Evolutionary conservation across 2,888 invertebrate species (phyloP).

Genomic region (Apamea sordens): DNA sequence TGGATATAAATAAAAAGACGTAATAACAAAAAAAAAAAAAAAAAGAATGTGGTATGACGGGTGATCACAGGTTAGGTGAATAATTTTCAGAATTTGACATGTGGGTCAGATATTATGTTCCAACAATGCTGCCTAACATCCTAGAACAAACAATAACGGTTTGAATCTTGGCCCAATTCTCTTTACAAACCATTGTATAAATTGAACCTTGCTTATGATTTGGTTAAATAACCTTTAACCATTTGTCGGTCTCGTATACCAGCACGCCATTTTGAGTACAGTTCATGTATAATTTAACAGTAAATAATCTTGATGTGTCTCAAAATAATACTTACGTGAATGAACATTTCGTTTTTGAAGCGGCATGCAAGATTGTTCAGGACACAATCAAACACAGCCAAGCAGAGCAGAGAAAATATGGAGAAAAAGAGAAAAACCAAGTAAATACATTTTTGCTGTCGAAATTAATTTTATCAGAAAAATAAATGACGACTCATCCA

Average conservation of each 20-base stretch:
- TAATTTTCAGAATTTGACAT: slow-evolving; percentile 66
- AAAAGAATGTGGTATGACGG: slow-evolving; percentile 81
- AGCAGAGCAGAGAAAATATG: slow-evolving; percentile 95
- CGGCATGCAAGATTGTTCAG: slow-evolving; percentile 94
- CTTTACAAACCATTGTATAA: slow-evolving; percentile 52
- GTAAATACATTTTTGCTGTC: slow-evolving; percentile 92
- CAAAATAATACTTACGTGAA: slow-evolving; percentile 94
- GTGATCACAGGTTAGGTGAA: slow-evolving; percentile 85
- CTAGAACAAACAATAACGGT: slow-evolving; percentile 62
- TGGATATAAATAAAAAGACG: slow-evolving; percentile 83
- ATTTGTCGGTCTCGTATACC: slow-evolving; percentile 58
- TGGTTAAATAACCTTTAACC: slow-evolving; percentile 59
- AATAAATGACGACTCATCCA: slow-evolving; percentile 88
- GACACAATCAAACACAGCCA: slow-evolving; percentile 95
- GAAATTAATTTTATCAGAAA: slow-evolving; percentile 88
- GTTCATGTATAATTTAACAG: slow-evolving; percentile 61
- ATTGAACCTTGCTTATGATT: slow-evolving; percentile 60
- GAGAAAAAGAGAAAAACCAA: slow-evolving; percentile 94
- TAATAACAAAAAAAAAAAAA: slow-evolving; percentile 75
- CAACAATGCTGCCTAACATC: slow-evolving; percentile 69
- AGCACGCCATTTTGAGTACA: slow-evolving; percentile 67
- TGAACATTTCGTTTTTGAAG: slow-evolving; percentile 93
- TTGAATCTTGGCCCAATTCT: slow-evolving; percentile 55
- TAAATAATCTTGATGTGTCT: slow-evolving; percentile 86
- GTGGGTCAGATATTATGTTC: slow-evolving; percentile 65